Conservation (phyloP, 2,113 vertebrate species). For the Muntiacus reevesi region DNA sequence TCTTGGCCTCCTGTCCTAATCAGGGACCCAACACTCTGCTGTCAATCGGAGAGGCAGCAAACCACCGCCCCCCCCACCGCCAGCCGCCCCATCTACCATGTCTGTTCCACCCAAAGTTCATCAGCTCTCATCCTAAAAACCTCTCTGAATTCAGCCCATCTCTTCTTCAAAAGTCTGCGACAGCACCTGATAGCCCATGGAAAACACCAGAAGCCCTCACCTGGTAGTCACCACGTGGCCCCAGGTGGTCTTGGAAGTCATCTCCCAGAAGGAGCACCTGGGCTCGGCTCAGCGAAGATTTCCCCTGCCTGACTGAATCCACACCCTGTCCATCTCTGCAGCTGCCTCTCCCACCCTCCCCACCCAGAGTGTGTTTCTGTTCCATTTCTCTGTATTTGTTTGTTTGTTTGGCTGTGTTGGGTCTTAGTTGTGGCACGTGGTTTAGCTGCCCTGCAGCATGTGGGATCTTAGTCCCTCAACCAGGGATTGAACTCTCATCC, state of each 20-base stretch:
- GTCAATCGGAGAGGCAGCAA: background rate
- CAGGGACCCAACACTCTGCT: too few relatives aligned
- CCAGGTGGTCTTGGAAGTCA: background rate
- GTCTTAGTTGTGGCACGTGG: background rate
- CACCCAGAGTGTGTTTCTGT: background rate
- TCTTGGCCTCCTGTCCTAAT: background rate
- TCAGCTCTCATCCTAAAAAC: background rate
- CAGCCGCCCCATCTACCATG: rapidly evolving
- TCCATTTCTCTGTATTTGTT: background rate
- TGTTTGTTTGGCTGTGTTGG: background rate
- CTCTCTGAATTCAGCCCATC: background rate
- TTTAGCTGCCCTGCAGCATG: background rate
- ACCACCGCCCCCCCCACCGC: rapidly evolving
- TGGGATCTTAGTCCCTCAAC: background rate
- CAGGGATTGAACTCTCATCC: background rate
- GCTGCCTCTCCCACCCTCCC: rapidly evolving
- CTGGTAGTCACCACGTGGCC: background rate
- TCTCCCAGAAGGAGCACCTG: too few relatives aligned
- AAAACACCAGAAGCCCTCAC: background rate
- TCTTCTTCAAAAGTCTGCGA: background rate
- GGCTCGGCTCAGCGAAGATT: background rate
- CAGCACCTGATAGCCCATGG: background rate
- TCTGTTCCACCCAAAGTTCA: background rate
- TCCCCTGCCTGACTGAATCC: background rate
- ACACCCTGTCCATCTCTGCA: rapidly evolving